Evolutionary conservation across 2,888 invertebrate genomes (phyloP), one percentile per base, ranked within the genome.

Genomic region (Ditylenchus weischeri): DNA sequence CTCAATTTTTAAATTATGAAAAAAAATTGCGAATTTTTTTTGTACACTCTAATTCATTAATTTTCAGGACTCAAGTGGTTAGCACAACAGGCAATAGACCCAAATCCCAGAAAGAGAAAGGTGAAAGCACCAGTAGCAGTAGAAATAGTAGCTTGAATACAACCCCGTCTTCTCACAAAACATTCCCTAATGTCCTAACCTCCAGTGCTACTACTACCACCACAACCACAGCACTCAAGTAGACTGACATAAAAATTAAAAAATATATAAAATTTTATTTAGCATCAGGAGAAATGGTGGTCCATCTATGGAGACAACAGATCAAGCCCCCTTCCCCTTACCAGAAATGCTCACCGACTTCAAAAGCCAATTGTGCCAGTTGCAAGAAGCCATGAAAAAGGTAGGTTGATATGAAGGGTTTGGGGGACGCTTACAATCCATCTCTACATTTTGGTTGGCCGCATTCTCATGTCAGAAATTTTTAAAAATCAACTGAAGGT

Each of bases 281-380:
- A 15, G 11, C 15, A 15, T 54, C n/a, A 54, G 54, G 54, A 54
- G 23, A 18, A 54, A 54, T 29, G 54, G n/a, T 10, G 54, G 10
- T 11, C 11, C 11, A 8, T 43, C 43, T 6, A 4, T 15, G 18
- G 49, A 60, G 23, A 23, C 35, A 60, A 61, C 58, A 23, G 65
- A 65, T 29, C n/a, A 50, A 29, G 50, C 51, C 19, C 15, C 54
- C 29, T 54, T 66, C 29, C 47, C 57, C 18, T 47, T 65, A 6
- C 65, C 67, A 47, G 66, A 48, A 38, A 48, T 67, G 49, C 57
- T 67, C 36, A 54, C 38, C 29, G 67, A 67, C 50, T 67, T 67
- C 38, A 59, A 60, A 10, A 38, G 64, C 19, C 54, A 67, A n/a
- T 35, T 67, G 54, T 29, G n/a, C 59, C 57, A 65, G 38, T 48